Conservation (phyloP, 1,140 invertebrate genomes). For the Pygmarrhopalites habei region DNA sequence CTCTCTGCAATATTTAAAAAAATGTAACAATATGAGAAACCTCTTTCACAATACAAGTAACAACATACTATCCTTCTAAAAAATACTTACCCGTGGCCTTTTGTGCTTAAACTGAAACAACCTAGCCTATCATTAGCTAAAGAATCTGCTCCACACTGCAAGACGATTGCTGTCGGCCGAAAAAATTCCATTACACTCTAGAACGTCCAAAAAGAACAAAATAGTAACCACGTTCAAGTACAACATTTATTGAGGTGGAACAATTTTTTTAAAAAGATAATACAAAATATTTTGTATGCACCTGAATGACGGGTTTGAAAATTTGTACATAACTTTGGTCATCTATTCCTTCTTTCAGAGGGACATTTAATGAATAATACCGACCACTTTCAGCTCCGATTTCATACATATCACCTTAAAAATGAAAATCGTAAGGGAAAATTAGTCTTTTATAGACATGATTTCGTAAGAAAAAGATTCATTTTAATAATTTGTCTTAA, state of each 20-base stretch:
- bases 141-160: constrained; percentile 98
- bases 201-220: not conserved
- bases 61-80: not conserved
- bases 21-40: too few relatives aligned
- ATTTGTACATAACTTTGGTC: constrained; percentile 86
- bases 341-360: constrained; percentile 92
- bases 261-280: too few relatives aligned
- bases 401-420: constrained; percentile 89
- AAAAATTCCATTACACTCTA: constrained; percentile 92
- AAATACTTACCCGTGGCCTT: constrained; percentile 67
- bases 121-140: constrained; percentile 87
- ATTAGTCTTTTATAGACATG: too few relatives aligned
- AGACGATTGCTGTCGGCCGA: constrained; percentile 89
- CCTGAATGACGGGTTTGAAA: constrained; percentile 85
- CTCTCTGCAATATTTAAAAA: constrained; percentile 61
- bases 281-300: too few relatives aligned
- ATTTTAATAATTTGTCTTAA: too few relatives aligned
- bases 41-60: constrained; percentile 1
- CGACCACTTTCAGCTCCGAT: constrained; percentile 84
- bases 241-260: constrained; percentile 1
- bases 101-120: constrained; percentile 79
- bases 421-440: too few relatives aligned
- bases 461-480: too few relatives aligned
- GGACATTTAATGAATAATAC: constrained; percentile 96
- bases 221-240: too few relatives aligned